These are phyloP conservation scores for Equus przewalskii DNA, from an alignment of 2,113 vertebrate species.

Conservation along the genomic window DNA sequence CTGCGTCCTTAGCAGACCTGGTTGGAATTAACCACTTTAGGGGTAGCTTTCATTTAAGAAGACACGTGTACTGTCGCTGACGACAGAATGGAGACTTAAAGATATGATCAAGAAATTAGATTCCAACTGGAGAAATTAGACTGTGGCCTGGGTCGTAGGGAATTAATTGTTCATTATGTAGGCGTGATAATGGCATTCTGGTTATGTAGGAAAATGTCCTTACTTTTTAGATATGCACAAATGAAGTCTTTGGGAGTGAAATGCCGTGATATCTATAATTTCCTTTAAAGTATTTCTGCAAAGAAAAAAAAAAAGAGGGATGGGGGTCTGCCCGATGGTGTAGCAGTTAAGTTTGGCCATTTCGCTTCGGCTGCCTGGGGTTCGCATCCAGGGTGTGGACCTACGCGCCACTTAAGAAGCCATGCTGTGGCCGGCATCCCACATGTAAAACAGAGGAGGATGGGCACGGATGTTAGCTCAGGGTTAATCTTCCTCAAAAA, in stretches of 20 bases:
- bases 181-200: background rate
- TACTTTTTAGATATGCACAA: background rate
- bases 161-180: constrained; percentile 31
- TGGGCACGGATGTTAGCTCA: too few species aligned
- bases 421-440: too few species aligned
- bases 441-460: too few species aligned
- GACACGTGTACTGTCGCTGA: background rate
- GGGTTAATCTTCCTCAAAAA: background rate
- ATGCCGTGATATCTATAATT: background rate
- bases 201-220: background rate
- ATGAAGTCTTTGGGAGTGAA: constrained; percentile 8
- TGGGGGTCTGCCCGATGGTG: too few species aligned
- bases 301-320: background rate
- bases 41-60: constrained; percentile 42
- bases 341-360: too few species aligned
- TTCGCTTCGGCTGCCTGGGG: too few species aligned
- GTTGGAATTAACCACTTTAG: background rate
- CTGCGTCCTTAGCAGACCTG: background rate
- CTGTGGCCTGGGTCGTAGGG: background rate
- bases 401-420: too few species aligned
- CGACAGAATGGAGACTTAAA: background rate
- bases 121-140: background rate
- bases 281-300: background rate
- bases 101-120: constrained; percentile 37
- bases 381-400: too few species aligned